phyloP scores from a whole-genome alignment of 1,140 invertebrate species.

The Drosophila jambulina region DNA sequence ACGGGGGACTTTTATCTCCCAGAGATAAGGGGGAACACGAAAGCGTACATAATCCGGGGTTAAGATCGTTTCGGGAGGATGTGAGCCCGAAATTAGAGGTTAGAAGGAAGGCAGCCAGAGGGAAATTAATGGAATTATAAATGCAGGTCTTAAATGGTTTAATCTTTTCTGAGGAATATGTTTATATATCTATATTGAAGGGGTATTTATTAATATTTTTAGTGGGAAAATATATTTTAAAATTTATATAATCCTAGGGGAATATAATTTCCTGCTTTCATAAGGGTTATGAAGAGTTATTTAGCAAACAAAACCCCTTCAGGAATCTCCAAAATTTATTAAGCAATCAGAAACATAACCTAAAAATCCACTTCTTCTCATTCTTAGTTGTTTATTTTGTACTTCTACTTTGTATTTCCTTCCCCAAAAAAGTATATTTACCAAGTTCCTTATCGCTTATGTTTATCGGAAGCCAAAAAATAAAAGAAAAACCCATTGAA shows the following conservation, averaged over 20 bases:
- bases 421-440: neutral
- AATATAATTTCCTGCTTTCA: neutral
- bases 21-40: slow-evolving; percentile 32
- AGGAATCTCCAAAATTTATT: neutral
- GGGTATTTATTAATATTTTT: neutral
- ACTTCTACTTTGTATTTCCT: slow-evolving; percentile 4
- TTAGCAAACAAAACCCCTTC: neutral
- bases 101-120: neutral
- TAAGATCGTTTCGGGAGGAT: slow-evolving; percentile 33
- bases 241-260: neutral
- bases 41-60: slow-evolving; percentile 35
- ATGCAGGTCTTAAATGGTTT: neutral
- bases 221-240: neutral
- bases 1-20: slow-evolving; percentile 21
- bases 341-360: too few relatives aligned
- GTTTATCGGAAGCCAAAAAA: slow-evolving; percentile 34
- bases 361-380: neutral
- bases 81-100: slow-evolving; percentile 20
- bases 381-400: slow-evolving; percentile 6
- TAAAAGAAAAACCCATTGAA: slow-evolving; percentile 5
- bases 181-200: neutral
- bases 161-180: slow-evolving; percentile 4
- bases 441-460: slow-evolving; percentile 12
- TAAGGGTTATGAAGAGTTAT: too few relatives aligned
- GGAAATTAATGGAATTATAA: slow-evolving; percentile 30